Base-by-base conservation (phyloP, 2,797 vertebrate species). In the Periparus ater region DNA sequence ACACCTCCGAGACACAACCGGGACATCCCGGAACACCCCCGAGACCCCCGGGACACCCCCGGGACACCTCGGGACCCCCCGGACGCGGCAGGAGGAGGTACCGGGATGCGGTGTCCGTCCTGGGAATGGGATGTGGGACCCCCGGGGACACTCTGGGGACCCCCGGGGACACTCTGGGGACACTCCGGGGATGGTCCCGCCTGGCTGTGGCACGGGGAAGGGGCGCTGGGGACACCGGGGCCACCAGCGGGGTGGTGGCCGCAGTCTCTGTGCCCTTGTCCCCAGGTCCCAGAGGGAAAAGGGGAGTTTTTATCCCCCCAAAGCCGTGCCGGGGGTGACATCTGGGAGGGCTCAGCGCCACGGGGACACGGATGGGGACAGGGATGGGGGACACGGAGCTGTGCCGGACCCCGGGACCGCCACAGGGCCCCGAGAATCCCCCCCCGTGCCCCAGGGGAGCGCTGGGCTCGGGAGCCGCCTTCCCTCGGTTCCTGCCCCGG, bases 1-100 rank as follows among this genome's bases (percentile, higher is more conserved):
- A 48, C 27, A 29, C 3, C 50, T 3, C 27, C 38, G 38, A 12
- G 38, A 38, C 38, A 38, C 11, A 38, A 38, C 38, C 38, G 38
- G 38, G 38, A 38, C 38, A 38, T 3, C 21, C 19, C 12, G 30
- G 53, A 11, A 54, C 30, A 32, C 7, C 53, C 13, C 54, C 18
- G 20, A 20, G 45, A 45, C 17, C 44, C 20, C 32, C 54, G 30
- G 53, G 20, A 34, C 53, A 14, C 8, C 15, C 57, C 32, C 32
- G 54, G 62, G 51, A 53, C 12, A 54, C 23, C 47, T 13, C 13
- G 23, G 13, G 48, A 16, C 50, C 9, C 23, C 19, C 38, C 50
- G 50, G 50, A 32, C 2, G 19, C 13, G n/a, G 38, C 68, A 73
- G 47, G 17, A 13, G 14, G 93, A 96, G 96, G 96, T 96, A 95